Evolutionary conservation across 2,113 vertebrate genomes (phyloP).

Genomic region (Dermatemys mawii): DNA sequence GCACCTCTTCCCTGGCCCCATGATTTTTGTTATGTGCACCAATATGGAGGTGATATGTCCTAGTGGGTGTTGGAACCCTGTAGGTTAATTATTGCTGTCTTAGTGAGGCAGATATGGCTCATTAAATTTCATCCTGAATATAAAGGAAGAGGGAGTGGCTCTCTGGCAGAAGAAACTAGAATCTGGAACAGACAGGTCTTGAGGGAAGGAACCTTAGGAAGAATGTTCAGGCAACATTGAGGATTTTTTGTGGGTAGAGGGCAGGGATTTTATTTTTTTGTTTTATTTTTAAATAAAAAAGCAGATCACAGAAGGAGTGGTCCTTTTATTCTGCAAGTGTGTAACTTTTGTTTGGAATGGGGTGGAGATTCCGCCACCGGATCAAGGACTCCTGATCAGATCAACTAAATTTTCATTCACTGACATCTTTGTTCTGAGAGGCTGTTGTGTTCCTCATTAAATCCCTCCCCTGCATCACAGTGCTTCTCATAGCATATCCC

Average conservation of each 20-base stretch:
- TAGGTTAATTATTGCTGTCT: not conserved
- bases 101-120: fast-evolving
- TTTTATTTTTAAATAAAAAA: not conserved
- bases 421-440: not conserved
- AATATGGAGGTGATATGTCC: too few relatives aligned
- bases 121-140: not conserved
- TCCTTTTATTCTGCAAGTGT: not conserved
- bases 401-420: not conserved
- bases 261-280: not conserved
- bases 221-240: not conserved
- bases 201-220: not conserved
- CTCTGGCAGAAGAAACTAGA: not conserved
- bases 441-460: not conserved
- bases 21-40: too few relatives aligned
- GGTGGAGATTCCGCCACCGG: not conserved
- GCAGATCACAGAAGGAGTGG: not conserved
- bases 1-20: too few relatives aligned
- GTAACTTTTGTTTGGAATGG: not conserved
- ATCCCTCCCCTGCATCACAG: not conserved
- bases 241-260: not conserved
- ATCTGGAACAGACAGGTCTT: not conserved
- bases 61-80: not conserved
- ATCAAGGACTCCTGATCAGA: not conserved
- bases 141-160: not conserved
- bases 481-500: not conserved